Evolutionary conservation across 2,113 vertebrate genomes (phyloP), one percentile per base, ranked within the genome.

Genomic region (Leptocoma aspasia): DNA sequence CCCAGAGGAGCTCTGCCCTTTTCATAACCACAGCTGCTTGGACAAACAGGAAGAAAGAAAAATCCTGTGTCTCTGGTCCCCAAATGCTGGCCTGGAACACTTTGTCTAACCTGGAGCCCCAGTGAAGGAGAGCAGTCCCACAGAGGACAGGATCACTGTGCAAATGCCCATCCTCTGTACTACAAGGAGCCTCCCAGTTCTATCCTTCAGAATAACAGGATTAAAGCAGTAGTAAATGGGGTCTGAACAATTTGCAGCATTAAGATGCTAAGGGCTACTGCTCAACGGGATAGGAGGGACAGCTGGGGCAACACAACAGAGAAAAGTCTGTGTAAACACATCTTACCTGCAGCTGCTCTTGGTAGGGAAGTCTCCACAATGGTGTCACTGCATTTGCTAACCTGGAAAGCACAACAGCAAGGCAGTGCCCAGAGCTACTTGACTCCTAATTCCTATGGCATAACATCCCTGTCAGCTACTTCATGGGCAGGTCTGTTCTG

Each of bases 281-380:
- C 28, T 57, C 54, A 63, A 44, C 30, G 13, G 7, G 15, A 70
- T 3, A 64, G 41, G 15, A 72, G 26, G 33, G 7, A 57, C 35
- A 53, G 23, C 0, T 59, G 31, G 16, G 69, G 44, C 28, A 91
- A 69, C 11, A 59, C 1, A 2, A 73, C 47, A 77, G 26, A 94
- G 42, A 28, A 37, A 61, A 88, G 7, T 52, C 69, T 71, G 49
- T 5, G 5, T 44, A 61, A 72, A 33, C 52, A 37, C 41, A 50
- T 80, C 94, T 72, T 84, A 98, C 96, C 96, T 97, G 95, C 39
- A 99, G 98, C 93, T 99, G 98, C 41, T 99, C 97, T 27, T 98
- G 96, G 94, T 98, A 99, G 69, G 94, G 97, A 50, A 98, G 92
- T 90, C 98, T 98, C 98, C 98, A 99, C n/a, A 99, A 95, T 23